phyloP scores from a whole-genome alignment of 2,888 invertebrate genomes.

The Acleris sparsana region DNA sequence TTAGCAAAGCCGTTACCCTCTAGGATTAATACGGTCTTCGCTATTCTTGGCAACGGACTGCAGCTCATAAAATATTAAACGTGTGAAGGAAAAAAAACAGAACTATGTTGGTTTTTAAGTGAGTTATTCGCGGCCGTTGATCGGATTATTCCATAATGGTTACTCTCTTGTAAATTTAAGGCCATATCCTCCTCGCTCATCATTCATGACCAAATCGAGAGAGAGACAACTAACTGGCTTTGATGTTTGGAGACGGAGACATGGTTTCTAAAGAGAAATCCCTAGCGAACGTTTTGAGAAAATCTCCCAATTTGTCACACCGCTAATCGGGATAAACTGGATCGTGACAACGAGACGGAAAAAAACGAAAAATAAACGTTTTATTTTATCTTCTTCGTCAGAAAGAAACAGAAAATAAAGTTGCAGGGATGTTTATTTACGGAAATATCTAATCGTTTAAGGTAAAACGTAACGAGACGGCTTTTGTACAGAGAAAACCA shows the following conservation, averaged over 20 bases:
- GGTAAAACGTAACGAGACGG: not conserved
- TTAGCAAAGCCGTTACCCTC: constrained; percentile 11
- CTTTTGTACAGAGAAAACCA: too few relatives aligned
- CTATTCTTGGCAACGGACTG: constrained; percentile 23
- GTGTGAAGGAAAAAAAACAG: constrained; percentile 1
- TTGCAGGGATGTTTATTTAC: constrained; percentile 5
- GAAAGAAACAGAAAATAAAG: not conserved
- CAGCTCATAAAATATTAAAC: constrained; percentile 10
- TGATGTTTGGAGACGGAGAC: too few relatives aligned
- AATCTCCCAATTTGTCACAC: constrained; percentile 34
- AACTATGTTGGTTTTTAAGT: constrained; percentile 19
- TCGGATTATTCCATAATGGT: constrained; percentile 1
- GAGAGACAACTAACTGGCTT: too few relatives aligned
- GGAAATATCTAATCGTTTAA: constrained; percentile 9
- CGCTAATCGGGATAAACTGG: constrained; percentile 35
- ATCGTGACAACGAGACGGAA: constrained; percentile 30
- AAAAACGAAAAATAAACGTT: constrained; percentile 28
- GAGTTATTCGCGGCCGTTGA: constrained; percentile 14
- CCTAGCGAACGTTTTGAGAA: constrained; percentile 23
- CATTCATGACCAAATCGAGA: too few relatives aligned
- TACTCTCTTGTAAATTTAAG: too few relatives aligned
- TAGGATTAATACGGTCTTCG: constrained; percentile 9
- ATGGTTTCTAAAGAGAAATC: constrained; percentile 21
- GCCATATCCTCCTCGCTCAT: too few relatives aligned
- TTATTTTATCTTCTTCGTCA: constrained; percentile 15